Evolutionary conservation across 1,140 invertebrate species (phyloP).

Genomic region (Tetragnatha versicolor): DNA sequence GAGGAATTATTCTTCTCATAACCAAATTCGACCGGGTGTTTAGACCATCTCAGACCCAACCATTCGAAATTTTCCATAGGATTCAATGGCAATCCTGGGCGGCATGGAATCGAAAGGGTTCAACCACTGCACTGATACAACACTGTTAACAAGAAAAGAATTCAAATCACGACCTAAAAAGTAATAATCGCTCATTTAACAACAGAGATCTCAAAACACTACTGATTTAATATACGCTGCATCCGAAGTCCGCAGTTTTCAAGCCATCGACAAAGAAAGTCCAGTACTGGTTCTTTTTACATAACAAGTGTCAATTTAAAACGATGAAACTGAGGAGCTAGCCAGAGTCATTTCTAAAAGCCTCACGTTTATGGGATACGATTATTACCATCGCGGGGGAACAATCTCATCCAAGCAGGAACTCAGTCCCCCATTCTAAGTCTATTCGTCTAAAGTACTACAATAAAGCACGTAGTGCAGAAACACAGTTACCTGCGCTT

Average conservation of each 20-base stretch:
- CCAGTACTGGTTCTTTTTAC: slow-evolving; percentile 5
- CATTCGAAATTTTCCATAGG: too few relatives aligned
- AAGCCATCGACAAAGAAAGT: neutral
- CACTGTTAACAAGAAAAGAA: too few relatives aligned
- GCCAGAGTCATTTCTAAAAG: slow-evolving; percentile 31
- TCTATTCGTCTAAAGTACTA: slow-evolving; percentile 24
- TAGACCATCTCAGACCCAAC: too few relatives aligned
- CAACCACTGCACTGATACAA: too few relatives aligned
- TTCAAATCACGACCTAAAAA: too few relatives aligned
- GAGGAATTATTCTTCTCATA: too few relatives aligned
- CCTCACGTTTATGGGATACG: slow-evolving; percentile 44
- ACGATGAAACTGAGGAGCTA: neutral
- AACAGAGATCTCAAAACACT: neutral
- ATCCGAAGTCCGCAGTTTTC: neutral
- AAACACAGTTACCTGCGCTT: slow-evolving; percentile 35
- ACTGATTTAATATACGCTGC: neutral
- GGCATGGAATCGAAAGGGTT: too few relatives aligned
- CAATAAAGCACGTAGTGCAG: slow-evolving; percentile 35
- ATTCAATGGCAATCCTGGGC: too few relatives aligned
- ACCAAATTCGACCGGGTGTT: too few relatives aligned
- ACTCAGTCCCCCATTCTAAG: neutral
- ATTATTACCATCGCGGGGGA: slow-evolving; percentile 15
- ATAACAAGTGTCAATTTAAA: slow-evolving; percentile 28
- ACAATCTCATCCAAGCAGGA: slow-evolving; percentile 13
- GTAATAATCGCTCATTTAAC: too few relatives aligned